A percentile compares a stretch with the other conserved stretches of the same genome.
Conservation (phyloP, 2,888 invertebrate genomes). For the Geotrupes spiniger region DNA sequence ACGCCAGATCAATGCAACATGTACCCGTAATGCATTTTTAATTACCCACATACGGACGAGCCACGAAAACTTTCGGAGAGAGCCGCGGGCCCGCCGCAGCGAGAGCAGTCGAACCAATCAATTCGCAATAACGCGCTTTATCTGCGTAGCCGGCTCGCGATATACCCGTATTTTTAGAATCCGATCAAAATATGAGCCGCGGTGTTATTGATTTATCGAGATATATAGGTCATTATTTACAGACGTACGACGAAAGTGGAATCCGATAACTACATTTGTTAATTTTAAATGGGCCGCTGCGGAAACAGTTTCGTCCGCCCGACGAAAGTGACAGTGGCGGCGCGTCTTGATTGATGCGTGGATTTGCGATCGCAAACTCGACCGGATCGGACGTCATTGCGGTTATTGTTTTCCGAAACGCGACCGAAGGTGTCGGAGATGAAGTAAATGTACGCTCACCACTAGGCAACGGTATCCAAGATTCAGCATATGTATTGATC, state of each 20-base stretch:
- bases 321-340: background rate
- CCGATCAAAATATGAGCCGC: constrained; percentile 15
- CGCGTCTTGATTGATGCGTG: background rate
- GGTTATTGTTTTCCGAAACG: background rate
- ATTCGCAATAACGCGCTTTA: constrained; percentile 1
- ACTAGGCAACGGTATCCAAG: constrained; percentile 30
- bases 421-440: constrained; percentile 14
- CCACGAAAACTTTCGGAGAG: no score
- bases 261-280: no score
- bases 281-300: background rate
- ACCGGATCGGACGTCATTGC: constrained; percentile 3
- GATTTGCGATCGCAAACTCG: background rate
- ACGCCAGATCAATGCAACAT: no score
- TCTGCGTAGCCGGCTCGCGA: constrained; percentile 11
- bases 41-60: no score
- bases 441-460: constrained; percentile 26
- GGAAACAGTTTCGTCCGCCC: background rate
- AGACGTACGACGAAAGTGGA: background rate
- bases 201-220: constrained; percentile 12
- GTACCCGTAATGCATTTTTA: no score
- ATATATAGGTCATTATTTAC: constrained; percentile 15
- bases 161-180: constrained; percentile 11
- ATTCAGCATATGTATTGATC: constrained; percentile 43
- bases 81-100: no score
- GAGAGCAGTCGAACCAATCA: no score